Conservation (phyloP, 1,140 invertebrate species). For the Mizuhopecten yessoensis region DNA sequence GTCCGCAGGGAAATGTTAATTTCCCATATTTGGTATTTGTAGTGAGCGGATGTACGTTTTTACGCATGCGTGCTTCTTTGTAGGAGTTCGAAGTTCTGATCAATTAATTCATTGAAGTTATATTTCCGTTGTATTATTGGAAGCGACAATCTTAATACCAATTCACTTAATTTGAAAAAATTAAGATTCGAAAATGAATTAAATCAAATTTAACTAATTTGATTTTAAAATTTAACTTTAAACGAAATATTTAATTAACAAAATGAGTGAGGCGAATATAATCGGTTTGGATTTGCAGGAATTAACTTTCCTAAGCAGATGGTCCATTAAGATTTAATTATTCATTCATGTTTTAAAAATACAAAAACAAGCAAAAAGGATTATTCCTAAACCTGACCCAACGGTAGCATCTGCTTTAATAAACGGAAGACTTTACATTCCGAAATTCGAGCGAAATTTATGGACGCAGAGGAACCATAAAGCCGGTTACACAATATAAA, state of each 20-base stretch:
- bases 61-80: background rate
- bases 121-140: background rate
- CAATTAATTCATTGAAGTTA: background rate
- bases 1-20: constrained; percentile 9
- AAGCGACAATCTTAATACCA: background rate
- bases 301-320: background rate
- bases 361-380: background rate
- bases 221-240: background rate
- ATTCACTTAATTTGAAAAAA: background rate
- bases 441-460: background rate
- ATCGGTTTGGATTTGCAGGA: background rate
- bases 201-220: background rate
- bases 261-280: background rate
- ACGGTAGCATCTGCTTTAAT: too few species aligned
- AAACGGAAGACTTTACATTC: background rate
- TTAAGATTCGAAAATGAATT: background rate
- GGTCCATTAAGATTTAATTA: background rate
- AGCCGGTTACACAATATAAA: too few species aligned
- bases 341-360: background rate
- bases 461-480: background rate
- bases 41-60: background rate
- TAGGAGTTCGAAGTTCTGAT: background rate
- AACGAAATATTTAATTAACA: background rate
- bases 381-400: background rate
- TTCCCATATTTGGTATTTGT: background rate